These are phyloP conservation scores for Chionodraco myersi DNA, from an alignment of 2,113 vertebrate genomes.

Conservation along the genomic window DNA sequence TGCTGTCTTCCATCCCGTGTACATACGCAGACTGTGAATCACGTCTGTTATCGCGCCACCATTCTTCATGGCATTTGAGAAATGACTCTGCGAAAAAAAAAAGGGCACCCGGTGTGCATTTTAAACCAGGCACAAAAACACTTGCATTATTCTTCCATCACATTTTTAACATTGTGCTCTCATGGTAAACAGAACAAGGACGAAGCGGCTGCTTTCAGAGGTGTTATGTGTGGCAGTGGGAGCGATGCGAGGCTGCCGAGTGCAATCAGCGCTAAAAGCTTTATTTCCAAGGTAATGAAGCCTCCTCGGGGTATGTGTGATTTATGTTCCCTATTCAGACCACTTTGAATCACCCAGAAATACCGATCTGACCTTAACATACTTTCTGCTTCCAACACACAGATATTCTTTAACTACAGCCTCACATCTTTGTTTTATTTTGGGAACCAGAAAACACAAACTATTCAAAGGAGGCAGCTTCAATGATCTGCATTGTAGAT, in stretches of 20 bases:
- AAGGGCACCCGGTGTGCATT: conserved; percentile 46
- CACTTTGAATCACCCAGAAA: conserved; percentile 69
- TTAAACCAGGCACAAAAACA: conserved; percentile 29
- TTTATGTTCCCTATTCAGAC: conserved; percentile 70
- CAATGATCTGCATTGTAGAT: no score
- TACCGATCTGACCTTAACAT: conserved; percentile 63
- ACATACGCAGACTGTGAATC: conserved; percentile 24
- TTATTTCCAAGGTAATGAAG: conserved; percentile 75
- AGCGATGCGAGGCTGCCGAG: conserved; percentile 20
- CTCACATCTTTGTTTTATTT: neutral
- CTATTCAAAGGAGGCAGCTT: no score
- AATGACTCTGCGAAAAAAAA: conserved; percentile 49
- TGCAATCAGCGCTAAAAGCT: conserved; percentile 74
- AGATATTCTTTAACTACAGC: neutral
- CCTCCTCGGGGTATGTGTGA: conserved; percentile 68
- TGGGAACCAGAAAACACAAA: neutral
- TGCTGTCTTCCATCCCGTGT: conserved; percentile 25
- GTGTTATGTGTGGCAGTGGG: conserved; percentile 24
- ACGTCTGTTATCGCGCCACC: conserved; percentile 32
- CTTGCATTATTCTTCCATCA: conserved; percentile 21
- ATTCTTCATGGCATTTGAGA: conserved; percentile 53
- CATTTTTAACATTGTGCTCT: conserved; percentile 17
- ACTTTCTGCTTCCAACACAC: conserved; percentile 36
- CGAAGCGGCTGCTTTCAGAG: conserved; percentile 23
- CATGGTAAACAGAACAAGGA: conserved; percentile 50